Conservation (phyloP, 1,140 invertebrate genomes). For the Drosophila sproati region DNA sequence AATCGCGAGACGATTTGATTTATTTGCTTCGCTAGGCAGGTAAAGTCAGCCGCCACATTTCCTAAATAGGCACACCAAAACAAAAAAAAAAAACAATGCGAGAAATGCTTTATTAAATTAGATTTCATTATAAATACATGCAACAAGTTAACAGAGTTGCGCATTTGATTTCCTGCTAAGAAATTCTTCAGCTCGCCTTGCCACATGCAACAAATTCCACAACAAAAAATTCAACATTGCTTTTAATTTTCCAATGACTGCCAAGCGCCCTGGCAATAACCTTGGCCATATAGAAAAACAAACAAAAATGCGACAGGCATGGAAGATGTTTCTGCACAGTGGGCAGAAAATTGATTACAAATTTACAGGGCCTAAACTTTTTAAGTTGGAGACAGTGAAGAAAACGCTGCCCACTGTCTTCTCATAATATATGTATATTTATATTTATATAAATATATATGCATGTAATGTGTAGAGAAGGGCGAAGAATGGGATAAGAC, state of each 20-base stretch:
- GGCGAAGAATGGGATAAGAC: slow-evolving; percentile 39
- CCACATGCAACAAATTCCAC: slow-evolving; percentile 43
- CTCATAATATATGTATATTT: slow-evolving; percentile 2
- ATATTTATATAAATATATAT: not conserved
- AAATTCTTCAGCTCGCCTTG: slow-evolving; percentile 54
- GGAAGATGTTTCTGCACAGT: slow-evolving; percentile 22
- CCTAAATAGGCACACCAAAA: slow-evolving; percentile 54
- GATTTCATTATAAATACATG: slow-evolving; percentile 61
- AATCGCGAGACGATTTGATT: slow-evolving; percentile 73
- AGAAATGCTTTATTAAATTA: slow-evolving; percentile 82
- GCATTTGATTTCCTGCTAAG: slow-evolving; percentile 61
- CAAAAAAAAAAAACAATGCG: slow-evolving; percentile 51
- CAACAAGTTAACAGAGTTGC: slow-evolving; percentile 41
- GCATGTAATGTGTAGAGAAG: slow-evolving; percentile 8
- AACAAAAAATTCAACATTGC: slow-evolving; percentile 21
- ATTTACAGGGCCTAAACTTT: not conserved
- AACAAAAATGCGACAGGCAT: slow-evolving; percentile 6
- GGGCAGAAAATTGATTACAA: slow-evolving; percentile 2
- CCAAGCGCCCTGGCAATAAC: slow-evolving; percentile 64
- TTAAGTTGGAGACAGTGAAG: not conserved
- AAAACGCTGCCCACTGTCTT: slow-evolving; percentile 23
- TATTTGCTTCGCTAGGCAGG: slow-evolving; percentile 75
- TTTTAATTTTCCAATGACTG: slow-evolving; percentile 57
- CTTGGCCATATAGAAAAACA: slow-evolving; percentile 41
- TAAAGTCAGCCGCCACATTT: slow-evolving; percentile 67